A percentile compares a stretch with the other conserved stretches of the same genome.
These are phyloP conservation scores for Polyommatus icarus DNA, from an alignment of 2,888 invertebrate species.

Conservation along the genomic window DNA sequence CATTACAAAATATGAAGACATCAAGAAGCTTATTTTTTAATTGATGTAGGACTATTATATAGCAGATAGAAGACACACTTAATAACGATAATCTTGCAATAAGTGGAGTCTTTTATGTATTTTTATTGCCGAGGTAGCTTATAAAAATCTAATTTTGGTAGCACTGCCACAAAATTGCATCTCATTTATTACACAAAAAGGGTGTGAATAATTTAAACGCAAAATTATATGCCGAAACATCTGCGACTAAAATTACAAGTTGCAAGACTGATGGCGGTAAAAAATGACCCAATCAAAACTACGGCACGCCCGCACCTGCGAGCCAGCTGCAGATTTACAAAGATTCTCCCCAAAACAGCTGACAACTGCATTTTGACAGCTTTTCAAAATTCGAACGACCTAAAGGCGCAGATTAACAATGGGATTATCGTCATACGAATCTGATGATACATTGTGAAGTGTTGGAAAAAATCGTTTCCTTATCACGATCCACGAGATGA, in stretches of 20 bases:
- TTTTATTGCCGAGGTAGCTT: background rate
- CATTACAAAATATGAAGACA: background rate
- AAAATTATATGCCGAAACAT: constrained; percentile 23
- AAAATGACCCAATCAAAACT: constrained; percentile 49
- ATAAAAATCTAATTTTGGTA: background rate
- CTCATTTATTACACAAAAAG: constrained; percentile 7
- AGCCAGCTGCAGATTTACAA: constrained; percentile 68
- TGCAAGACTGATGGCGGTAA: constrained; percentile 41
- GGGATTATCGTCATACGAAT: background rate
- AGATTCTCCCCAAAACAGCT: constrained; percentile 56
- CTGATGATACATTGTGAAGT: background rate
- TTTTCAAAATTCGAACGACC: background rate
- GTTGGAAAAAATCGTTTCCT: background rate
- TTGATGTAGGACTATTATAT: background rate
- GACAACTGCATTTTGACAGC: constrained; percentile 42
- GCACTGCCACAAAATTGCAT: background rate
- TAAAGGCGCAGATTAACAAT: constrained; percentile 1
- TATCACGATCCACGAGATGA: background rate
- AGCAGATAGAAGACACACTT: background rate
- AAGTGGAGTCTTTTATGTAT: background rate
- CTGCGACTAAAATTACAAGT: constrained; percentile 45
- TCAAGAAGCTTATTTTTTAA: background rate
- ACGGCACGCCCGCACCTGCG: constrained; percentile 72
- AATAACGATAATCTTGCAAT: background rate
- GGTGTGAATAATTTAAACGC: constrained; percentile 20